Evolutionary conservation across 2,113 vertebrate genomes (phyloP).

Genomic region (Eonycteris spelaea): DNA sequence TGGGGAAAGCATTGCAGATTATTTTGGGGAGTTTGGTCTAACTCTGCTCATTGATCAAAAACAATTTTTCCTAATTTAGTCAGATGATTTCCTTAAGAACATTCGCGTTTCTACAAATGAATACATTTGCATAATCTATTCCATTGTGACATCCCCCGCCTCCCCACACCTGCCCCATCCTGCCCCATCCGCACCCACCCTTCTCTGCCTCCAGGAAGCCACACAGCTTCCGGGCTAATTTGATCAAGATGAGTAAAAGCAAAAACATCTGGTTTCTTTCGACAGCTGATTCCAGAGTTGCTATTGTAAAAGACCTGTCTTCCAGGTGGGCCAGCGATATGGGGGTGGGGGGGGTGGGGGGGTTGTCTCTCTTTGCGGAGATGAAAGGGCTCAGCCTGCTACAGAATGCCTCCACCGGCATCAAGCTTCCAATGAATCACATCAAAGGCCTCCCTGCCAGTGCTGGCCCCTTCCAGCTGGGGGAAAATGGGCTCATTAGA

Average conservation of each 20-base stretch:
- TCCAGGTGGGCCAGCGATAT: slow-evolving; percentile 79
- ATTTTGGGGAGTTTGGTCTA: slow-evolving; percentile 37
- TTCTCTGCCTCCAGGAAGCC: slow-evolving; percentile 46
- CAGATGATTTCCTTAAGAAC: slow-evolving; percentile 54
- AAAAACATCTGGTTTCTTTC: slow-evolving; percentile 77
- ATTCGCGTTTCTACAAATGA: slow-evolving; percentile 18
- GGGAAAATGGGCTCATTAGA: slow-evolving; percentile 91
- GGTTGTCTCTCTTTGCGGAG: slow-evolving; percentile 81
- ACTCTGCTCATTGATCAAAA: slow-evolving; percentile 49
- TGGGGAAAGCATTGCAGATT: neutral
- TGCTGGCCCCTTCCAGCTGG: slow-evolving; percentile 86
- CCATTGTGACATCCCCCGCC: slow-evolving; percentile 3
- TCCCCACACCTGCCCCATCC: slow-evolving; percentile 33
- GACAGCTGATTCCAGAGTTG: slow-evolving; percentile 83
- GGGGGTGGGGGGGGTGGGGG: slow-evolving; percentile 17
- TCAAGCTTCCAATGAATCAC: slow-evolving; percentile 87
- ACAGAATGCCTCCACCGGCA: slow-evolving; percentile 87
- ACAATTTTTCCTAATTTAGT: slow-evolving; percentile 49
- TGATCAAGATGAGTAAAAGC: slow-evolving; percentile 84
- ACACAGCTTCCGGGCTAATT: slow-evolving; percentile 67
- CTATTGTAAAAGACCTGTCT: slow-evolving; percentile 74
- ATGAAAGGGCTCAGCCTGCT: slow-evolving; percentile 87
- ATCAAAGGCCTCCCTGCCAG: slow-evolving; percentile 88
- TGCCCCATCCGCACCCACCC: neutral
- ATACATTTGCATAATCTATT: slow-evolving; percentile 17